phyloP scores from a whole-genome alignment of 2,113 vertebrate species.

The Caracal caracal region DNA sequence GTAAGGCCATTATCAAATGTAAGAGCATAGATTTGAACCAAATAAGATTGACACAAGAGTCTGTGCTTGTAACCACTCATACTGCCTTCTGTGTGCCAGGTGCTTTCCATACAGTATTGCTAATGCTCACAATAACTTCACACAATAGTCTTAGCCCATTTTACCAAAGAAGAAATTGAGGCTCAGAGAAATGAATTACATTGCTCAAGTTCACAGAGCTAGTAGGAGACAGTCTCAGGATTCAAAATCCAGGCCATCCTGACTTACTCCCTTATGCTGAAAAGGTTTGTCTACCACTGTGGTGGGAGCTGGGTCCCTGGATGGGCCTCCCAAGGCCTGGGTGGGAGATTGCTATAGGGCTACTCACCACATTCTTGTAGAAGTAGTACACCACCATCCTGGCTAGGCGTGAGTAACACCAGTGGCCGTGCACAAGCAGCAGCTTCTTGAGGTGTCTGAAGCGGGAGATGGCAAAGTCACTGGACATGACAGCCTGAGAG shows the following conservation, averaged over 20 bases:
- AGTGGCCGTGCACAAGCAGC: conserved; percentile 95
- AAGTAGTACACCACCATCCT: conserved; percentile 98
- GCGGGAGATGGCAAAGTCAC: conserved; percentile 94
- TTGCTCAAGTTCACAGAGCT: neutral
- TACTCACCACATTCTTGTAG: conserved; percentile 97
- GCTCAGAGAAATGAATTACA: neutral
- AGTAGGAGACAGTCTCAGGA: neutral
- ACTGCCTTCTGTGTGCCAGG: neutral
- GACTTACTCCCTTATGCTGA: neutral
- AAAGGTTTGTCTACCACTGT: rapidly evolving
- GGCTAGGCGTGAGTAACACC: conserved; percentile 94
- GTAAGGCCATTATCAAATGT: neutral
- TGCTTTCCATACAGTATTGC: neutral
- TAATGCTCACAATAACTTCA: neutral
- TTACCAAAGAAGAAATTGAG: neutral
- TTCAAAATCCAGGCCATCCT: neutral
- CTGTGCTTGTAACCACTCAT: too few relatives aligned
- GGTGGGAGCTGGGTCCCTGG: neutral
- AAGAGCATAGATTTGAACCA: neutral
- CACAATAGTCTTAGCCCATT: neutral
- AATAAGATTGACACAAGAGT: neutral
- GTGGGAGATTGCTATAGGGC: rapidly evolving
- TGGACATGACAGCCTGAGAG: conserved; percentile 95
- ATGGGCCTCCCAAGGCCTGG: rapidly evolving
- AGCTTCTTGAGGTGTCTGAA: conserved; percentile 96